Evolutionary conservation across 2,113 vertebrate genomes (phyloP).

Genomic region (Ammodytes dubius): DNA sequence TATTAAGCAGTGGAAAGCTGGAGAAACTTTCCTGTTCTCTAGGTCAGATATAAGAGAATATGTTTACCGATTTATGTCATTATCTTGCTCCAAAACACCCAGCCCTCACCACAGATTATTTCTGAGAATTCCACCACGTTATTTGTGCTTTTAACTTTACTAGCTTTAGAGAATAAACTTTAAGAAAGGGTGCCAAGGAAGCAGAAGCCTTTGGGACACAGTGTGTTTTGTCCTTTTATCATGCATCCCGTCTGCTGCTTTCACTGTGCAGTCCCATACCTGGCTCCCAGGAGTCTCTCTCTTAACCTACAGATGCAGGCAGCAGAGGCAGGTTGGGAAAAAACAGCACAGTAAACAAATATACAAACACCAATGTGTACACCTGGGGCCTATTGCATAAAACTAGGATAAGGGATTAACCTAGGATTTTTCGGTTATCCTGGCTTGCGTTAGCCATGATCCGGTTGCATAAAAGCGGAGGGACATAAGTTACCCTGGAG

Average conservation of each 20-base stretch:
- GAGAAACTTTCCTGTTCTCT: not conserved
- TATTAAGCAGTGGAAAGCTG: not conserved
- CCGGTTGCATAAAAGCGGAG: too few species aligned
- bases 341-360: constrained; percentile 70
- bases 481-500: too few species aligned
- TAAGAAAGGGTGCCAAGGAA: constrained; percentile 66
- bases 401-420: too few species aligned
- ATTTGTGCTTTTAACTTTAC: constrained; percentile 30
- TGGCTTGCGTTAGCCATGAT: too few species aligned
- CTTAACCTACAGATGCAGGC: constrained; percentile 91
- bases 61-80: not conserved
- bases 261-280: constrained; percentile 89
- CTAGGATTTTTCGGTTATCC: too few species aligned
- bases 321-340: constrained; percentile 83
- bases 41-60: not conserved
- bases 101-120: not conserved
- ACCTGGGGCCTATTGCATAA: too few species aligned
- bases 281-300: constrained; percentile 93
- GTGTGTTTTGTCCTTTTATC: constrained; percentile 59
- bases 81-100: constrained; percentile 2
- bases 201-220: constrained; percentile 67
- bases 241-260: constrained; percentile 76
- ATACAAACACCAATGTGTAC: constrained; percentile 53
- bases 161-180: constrained; percentile 7
- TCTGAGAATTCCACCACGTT: constrained; percentile 23